Conservation (phyloP, 2,113 vertebrate genomes). For the Eolophus roseicapilla region DNA sequence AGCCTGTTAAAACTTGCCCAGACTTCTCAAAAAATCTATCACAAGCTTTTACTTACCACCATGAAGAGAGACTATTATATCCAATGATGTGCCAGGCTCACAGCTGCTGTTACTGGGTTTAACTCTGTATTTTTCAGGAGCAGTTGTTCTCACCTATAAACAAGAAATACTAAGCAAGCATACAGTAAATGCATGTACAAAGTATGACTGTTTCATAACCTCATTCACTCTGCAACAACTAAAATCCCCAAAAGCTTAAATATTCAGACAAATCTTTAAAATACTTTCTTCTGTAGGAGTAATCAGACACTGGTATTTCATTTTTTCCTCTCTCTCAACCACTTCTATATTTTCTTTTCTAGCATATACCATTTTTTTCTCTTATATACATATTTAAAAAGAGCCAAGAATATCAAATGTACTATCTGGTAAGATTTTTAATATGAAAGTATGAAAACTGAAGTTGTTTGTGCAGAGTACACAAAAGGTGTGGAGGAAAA, state of each 20-base stretch:
- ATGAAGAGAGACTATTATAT: constrained; percentile 92
- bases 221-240: neutral
- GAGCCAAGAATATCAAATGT: neutral
- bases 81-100: constrained; percentile 87
- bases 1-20: neutral
- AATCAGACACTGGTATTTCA: neutral
- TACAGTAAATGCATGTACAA: neutral
- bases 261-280: neutral
- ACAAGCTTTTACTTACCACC: constrained; percentile 80
- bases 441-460: neutral
- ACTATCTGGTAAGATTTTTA: neutral
- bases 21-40: neutral
- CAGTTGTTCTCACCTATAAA: constrained; percentile 92
- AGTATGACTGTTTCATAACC: neutral
- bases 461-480: neutral
- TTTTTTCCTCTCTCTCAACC: neutral
- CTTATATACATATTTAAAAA: neutral
- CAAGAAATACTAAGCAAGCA: neutral
- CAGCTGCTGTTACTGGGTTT: constrained; percentile 96
- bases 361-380: neutral
- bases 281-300: neutral
- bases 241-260: neutral
- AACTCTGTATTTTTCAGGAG: constrained; percentile 96
- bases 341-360: neutral
- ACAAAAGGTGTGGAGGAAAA: neutral